Conservation (phyloP, 2,888 invertebrate genomes). For the Eudemis profundana region DNA sequence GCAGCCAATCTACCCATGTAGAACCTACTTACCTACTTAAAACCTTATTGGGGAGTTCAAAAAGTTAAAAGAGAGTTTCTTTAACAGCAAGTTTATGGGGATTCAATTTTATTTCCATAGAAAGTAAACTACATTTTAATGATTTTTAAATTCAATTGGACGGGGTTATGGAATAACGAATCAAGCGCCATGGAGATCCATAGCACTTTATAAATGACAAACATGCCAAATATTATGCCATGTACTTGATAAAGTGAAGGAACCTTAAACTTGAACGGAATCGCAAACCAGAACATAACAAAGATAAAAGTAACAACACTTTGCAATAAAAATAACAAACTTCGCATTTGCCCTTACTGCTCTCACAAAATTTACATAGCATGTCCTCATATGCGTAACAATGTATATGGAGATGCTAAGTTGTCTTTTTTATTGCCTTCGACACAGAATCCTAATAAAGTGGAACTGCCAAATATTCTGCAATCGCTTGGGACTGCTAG, state of each 20-base stretch:
- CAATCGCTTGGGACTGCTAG: conserved; percentile 27
- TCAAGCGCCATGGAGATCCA: too few relatives aligned
- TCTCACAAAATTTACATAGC: conserved; percentile 24
- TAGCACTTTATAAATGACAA: too few relatives aligned
- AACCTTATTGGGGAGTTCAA: too few relatives aligned
- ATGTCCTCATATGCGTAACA: conserved; percentile 25
- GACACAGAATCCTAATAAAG: conserved; percentile 33
- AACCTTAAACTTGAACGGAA: neutral
- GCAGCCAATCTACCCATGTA: too few relatives aligned
- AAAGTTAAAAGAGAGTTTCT: too few relatives aligned
- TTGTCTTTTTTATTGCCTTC: conserved; percentile 30
- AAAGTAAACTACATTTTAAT: too few relatives aligned
- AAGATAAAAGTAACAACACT: conserved; percentile 27
- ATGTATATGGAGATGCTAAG: conserved; percentile 32
- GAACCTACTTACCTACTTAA: too few relatives aligned
- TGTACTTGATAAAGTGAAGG: neutral
- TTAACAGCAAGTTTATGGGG: too few relatives aligned
- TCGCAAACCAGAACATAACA: conserved; percentile 21
- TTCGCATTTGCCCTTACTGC: conserved; percentile 12
- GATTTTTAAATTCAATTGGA: neutral
- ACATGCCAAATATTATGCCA: too few relatives aligned
- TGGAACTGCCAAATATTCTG: conserved; percentile 16
- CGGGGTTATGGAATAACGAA: too few relatives aligned
- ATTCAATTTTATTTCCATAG: too few relatives aligned
- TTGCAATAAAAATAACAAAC: conserved; percentile 33